Percentiles rank a stretch among this genome's conserved stretches.
These are phyloP conservation scores for Corvus cornix DNA, from an alignment of 2,113 vertebrate species.

Conservation along the genomic window DNA sequence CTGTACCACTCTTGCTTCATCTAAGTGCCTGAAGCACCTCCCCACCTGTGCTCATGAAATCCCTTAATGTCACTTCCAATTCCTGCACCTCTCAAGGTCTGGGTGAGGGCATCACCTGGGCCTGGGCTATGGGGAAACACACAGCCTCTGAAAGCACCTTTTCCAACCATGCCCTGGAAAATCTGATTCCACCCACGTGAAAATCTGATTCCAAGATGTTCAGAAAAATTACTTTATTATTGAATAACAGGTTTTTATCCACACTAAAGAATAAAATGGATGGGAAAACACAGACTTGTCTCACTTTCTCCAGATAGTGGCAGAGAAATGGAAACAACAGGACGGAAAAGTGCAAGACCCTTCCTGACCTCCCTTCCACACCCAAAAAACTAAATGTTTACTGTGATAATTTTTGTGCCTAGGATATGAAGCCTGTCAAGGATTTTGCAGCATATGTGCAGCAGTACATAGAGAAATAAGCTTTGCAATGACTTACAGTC, in stretches of 20 bases:
- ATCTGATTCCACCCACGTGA: rapidly evolving
- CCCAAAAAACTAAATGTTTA: background rate
- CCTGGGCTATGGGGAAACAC: background rate
- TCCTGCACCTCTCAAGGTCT: background rate
- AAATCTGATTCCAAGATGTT: background rate
- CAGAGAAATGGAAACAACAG: background rate
- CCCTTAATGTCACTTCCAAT: background rate
- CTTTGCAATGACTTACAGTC: background rate
- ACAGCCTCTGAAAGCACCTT: rapidly evolving
- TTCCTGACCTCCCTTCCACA: background rate
- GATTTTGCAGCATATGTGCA: background rate
- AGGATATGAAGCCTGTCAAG: background rate
- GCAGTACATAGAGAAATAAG: background rate
- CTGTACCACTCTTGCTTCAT: background rate
- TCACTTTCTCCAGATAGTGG: background rate
- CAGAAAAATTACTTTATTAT: background rate
- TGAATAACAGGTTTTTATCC: background rate
- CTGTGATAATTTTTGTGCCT: background rate
- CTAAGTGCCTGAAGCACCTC: background rate
- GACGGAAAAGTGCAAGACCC: background rate
- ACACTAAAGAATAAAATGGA: background rate
- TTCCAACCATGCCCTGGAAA: rapidly evolving
- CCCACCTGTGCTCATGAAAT: background rate
- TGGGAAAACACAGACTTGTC: background rate
- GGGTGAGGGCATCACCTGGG: background rate